Evolutionary conservation across 2,797 vertebrate species (phyloP).

Genomic region (Varecia variegata): DNA sequence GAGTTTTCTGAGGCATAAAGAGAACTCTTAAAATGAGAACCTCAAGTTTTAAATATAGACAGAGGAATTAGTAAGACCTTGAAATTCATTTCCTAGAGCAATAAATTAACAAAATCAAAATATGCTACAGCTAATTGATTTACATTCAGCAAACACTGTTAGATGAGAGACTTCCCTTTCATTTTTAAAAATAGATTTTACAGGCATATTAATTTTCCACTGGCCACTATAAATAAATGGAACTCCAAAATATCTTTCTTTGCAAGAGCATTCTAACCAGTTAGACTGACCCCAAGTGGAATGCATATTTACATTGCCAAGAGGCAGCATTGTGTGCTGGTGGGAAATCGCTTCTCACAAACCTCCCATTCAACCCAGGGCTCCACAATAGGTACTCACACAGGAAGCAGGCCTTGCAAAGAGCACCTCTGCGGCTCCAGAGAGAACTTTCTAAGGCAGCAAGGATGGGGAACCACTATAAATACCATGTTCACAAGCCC

Average conservation of each 20-base stretch:
- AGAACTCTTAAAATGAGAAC: conserved; percentile 44
- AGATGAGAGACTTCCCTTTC: conserved; percentile 57
- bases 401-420: conserved; percentile 66
- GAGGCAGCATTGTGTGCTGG: conserved; percentile 81
- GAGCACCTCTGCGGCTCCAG: conserved; percentile 79
- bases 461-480: conserved; percentile 61
- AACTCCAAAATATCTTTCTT: conserved; percentile 78
- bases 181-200: conserved; percentile 73
- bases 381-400: conserved; percentile 81
- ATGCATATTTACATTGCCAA: conserved; percentile 79
- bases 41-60: conserved; percentile 44
- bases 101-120: conserved; percentile 52
- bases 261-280: conserved; percentile 63
- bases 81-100: conserved; percentile 49
- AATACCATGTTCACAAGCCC: conserved; percentile 41
- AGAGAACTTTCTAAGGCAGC: conserved; percentile 59
- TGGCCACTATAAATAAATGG: conserved; percentile 72
- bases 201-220: conserved; percentile 70
- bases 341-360: conserved; percentile 83
- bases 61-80: conserved; percentile 33
- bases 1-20: conserved; percentile 24
- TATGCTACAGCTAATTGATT: conserved; percentile 10
- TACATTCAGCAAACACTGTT: conserved; percentile 38
- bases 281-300: conserved; percentile 79
- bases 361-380: conserved; percentile 83